Evolutionary conservation across 2,888 invertebrate genomes (phyloP).

Genomic region (Clunio marinus): DNA sequence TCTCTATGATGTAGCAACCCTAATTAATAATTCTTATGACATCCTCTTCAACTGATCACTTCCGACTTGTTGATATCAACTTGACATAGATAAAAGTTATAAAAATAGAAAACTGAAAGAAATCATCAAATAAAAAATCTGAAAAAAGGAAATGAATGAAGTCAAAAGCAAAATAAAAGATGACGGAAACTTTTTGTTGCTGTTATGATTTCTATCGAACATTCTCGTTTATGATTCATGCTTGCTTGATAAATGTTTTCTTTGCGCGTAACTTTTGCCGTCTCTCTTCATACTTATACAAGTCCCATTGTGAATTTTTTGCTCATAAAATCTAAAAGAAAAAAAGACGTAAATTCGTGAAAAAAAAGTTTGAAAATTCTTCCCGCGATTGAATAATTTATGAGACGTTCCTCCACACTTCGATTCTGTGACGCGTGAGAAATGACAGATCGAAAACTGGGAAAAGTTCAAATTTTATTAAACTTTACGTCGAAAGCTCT

Average conservation of each 20-base stretch:
- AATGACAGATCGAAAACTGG: background rate
- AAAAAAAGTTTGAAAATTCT: background rate
- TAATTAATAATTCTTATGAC: background rate
- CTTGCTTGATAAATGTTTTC: background rate
- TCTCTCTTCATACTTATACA: background rate
- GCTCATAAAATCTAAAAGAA: background rate
- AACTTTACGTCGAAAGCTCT: slow-evolving; percentile 19
- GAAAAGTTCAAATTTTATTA: background rate
- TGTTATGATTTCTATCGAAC: too few relatives aligned
- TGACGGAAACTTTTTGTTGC: too few relatives aligned
- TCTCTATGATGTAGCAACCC: background rate
- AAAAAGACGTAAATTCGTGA: slow-evolving; percentile 5
- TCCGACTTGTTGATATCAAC: too few relatives aligned
- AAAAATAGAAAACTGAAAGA: too few relatives aligned
- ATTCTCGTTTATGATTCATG: slow-evolving; percentile 6
- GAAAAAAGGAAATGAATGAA: too few relatives aligned
- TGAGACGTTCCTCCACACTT: background rate
- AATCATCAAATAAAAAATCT: too few relatives aligned
- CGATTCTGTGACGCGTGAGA: background rate
- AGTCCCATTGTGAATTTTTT: background rate
- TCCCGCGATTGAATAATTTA: slow-evolving; percentile 37
- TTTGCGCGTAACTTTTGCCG: background rate
- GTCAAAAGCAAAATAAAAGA: too few relatives aligned
- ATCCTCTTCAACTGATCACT: background rate
- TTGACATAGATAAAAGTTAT: too few relatives aligned